Base-by-base conservation (phyloP, 2,797 vertebrate genomes). In the Acanthurus lineatus region DNA sequence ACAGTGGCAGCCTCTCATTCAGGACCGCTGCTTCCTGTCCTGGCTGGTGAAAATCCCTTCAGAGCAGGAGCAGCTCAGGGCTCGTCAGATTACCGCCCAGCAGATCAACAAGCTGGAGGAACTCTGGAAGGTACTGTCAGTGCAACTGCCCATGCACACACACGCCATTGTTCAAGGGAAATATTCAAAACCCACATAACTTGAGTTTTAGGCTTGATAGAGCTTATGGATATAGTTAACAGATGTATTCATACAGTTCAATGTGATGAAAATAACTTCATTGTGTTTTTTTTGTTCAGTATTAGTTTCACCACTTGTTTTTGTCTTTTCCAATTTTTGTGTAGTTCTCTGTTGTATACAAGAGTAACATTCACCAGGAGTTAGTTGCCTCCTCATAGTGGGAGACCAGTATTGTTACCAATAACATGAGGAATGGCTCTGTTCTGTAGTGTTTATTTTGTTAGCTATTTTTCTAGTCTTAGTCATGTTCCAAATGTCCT, bases 41-140 rank as follows among this genome's bases (percentile, higher is more conserved):
- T 99, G 98, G 98, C 94, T 99, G 86, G 98, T 99, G 65, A 99
- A 99, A 93, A 99, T 99, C 69, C 98, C 98, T 0, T 99, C 98
- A 0, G 98, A 99, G 89, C 98, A 99, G 93, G 98, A 99, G 85
- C 98, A 99, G 91, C 91, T 99, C 49, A 88, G 98, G 47, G 97
- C 98, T 0, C 96, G 98, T 8, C 98, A 99, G 94, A 99, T 99
- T 86, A 98, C 98, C 0, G 98, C 98, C 42, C 98, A 99, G 86
- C 98, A 99, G 92, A 99, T 99, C 89, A 99, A 99, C 95, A 99
- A 99, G 83, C 93, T 99, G 83, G 98, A 99, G 89, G 98, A 99
- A 62, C 96, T 99, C 19, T 99, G 98, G 98, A 99, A 99, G 97
- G 98, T 98, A 85, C 0, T 95, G 96, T 88, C 8, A 58, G 3